phyloP scores from a whole-genome alignment of 2,113 vertebrate species.

The Actenoides lindsayi region DNA sequence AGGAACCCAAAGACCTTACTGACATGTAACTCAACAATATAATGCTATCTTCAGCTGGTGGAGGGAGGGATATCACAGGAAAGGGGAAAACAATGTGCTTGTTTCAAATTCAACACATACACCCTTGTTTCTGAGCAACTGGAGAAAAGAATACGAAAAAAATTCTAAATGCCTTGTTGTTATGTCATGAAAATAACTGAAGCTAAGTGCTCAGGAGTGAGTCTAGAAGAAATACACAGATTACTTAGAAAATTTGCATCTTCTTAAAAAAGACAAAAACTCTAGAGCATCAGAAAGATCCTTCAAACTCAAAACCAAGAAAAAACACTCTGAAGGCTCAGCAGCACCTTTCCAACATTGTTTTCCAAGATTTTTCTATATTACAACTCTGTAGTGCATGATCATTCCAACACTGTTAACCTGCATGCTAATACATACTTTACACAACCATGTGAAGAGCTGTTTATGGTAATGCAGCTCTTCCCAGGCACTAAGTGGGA shows the following conservation, averaged over 20 bases:
- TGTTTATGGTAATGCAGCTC: not conserved
- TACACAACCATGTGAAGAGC: not conserved
- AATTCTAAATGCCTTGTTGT: not conserved
- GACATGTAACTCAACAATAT: not conserved
- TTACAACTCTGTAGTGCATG: not conserved
- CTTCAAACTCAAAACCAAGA: not conserved
- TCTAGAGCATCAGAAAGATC: not conserved
- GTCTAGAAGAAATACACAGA: not conserved
- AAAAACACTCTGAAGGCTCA: not conserved
- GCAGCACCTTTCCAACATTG: not conserved
- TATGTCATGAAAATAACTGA: not conserved
- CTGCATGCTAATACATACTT: not conserved
- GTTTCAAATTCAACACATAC: not conserved
- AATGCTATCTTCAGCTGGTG: not conserved
- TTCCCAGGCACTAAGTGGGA: not conserved
- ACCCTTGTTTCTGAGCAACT: not conserved
- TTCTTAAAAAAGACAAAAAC: not conserved
- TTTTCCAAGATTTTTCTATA: not conserved
- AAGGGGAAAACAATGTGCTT: not conserved
- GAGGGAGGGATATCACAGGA: not conserved
- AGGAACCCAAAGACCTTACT: not conserved
- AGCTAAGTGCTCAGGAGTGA: not conserved
- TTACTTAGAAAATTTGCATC: not conserved
- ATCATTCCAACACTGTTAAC: not conserved
- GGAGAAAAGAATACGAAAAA: not conserved